Base-by-base conservation (phyloP, 1,140 invertebrate genomes). In the Philopotamus ludificatus region DNA sequence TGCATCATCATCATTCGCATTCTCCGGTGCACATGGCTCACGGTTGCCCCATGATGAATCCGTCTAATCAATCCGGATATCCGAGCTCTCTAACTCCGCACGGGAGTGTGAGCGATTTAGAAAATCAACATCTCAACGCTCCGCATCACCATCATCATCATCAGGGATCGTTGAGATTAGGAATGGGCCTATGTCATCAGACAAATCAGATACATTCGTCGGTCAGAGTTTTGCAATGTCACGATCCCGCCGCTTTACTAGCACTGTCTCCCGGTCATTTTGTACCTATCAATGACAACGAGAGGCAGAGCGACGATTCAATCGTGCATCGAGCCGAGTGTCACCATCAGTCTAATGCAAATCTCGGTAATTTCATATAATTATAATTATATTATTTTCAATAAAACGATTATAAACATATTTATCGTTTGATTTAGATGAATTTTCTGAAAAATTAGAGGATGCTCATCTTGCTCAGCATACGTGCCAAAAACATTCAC, bases 401-500 rank as follows among this genome's bases (percentile, higher is more conserved):
- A 54, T 54, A 3, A n/a, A 54, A 28, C 15, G 3, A 10, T 3
- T 54, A 47, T 15, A 8, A 20, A 47, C 34, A 44, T 12, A 42
- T 42, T 12, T 42, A 20, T n/a, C 7, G 47, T 34, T 49, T 65
- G 16, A 63, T 51, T 16, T 34, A 61, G 68, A 67, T 21, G 58
- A 64, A 10, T 70, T 66, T 34, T 57, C 64, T 10, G 68, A 70
- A 61, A 63, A 66, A 18, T 42, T 65, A n/a, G 64, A 66, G 28
- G 68, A 70, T 4, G 28, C 39, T 45, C 61, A 63, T 54, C 67
- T 49, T 25, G 1, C 18, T 49, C 59, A 70, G 23, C 68, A 70
- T 45, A 61, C 64, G 7, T 70, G 68, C 55, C 68, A 70, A 47
- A 70, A 70, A n/a, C 65, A 70, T 47, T 42, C 45, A 16, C 68